Conservation (phyloP, 2,888 invertebrate species). For the Drosophila eohydei region DNA sequence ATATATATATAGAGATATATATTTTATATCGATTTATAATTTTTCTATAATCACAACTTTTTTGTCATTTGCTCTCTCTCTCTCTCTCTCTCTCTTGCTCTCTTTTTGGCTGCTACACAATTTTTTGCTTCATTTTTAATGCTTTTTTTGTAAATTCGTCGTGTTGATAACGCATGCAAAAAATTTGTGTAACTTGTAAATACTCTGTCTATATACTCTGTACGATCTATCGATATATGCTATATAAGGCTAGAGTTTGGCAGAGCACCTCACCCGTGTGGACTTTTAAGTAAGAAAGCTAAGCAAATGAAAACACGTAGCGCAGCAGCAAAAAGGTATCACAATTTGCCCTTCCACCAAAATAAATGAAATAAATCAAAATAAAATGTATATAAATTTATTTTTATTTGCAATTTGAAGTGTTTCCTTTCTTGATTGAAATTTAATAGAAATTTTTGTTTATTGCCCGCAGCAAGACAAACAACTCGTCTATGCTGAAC, state of each 20-base stretch:
- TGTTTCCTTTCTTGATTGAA: not conserved
- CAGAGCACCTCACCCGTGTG: slow-evolving; percentile 82
- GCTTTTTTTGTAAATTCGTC: slow-evolving; percentile 35
- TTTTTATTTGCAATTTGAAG: not conserved
- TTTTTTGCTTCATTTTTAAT: slow-evolving; percentile 27
- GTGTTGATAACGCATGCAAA: slow-evolving; percentile 61
- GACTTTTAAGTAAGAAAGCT: slow-evolving; percentile 77
- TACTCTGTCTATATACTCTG: slow-evolving; percentile 28
- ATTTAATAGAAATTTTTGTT: slow-evolving; percentile 8
- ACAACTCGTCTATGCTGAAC: slow-evolving; percentile 90
- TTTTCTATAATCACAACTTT: slow-evolving; percentile 49
- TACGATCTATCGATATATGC: slow-evolving; percentile 20
- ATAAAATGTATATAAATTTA: not conserved
- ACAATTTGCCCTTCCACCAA: slow-evolving; percentile 39
- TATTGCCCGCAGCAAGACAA: slow-evolving; percentile 85
- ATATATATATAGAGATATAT: not conserved
- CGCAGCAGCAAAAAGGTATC: slow-evolving; percentile 58
- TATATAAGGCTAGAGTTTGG: slow-evolving; percentile 76
- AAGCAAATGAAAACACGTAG: slow-evolving; percentile 12
- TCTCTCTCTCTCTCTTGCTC: slow-evolving; percentile 31
- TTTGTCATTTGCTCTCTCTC: slow-evolving; percentile 57
- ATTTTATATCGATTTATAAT: slow-evolving; percentile 32
- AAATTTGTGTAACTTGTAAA: slow-evolving; percentile 54
- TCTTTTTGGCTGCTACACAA: slow-evolving; percentile 17
- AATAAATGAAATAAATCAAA: not conserved